A percentile compares a stretch with the other conserved stretches of the same genome.
Conservation (phyloP, 2,888 invertebrate genomes). For the Eupeodes latifasciatus region DNA sequence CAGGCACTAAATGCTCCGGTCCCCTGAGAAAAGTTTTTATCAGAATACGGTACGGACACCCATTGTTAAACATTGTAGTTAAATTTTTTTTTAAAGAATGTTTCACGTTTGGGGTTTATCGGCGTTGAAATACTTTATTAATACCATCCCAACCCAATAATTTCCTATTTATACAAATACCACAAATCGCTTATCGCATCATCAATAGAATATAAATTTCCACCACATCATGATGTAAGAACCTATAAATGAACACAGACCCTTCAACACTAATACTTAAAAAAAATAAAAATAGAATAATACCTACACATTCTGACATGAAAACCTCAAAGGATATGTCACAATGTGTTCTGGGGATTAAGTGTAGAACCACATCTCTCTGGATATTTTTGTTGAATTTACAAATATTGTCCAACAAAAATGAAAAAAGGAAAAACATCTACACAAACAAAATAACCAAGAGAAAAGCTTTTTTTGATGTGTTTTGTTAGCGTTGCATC, state of each 20-base stretch:
- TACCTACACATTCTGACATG: slow-evolving; percentile 28
- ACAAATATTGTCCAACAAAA: slow-evolving; percentile 27
- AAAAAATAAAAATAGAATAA: no score
- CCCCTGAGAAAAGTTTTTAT: no score
- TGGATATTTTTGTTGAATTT: slow-evolving; percentile 66
- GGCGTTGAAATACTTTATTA: background rate
- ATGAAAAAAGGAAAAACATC: background rate
- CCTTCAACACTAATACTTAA: background rate
- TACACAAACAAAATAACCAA: slow-evolving; percentile 20
- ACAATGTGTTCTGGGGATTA: slow-evolving; percentile 63
- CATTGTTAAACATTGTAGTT: no score
- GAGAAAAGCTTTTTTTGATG: slow-evolving; percentile 52
- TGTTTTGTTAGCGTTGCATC: slow-evolving; percentile 67
- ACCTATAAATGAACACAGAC: slow-evolving; percentile 18
- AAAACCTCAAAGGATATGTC: slow-evolving; percentile 34
- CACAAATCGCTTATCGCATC: background rate
- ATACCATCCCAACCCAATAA: background rate
- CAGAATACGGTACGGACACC: no score
- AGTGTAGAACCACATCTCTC: slow-evolving; percentile 33
- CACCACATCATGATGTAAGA: slow-evolving; percentile 22
- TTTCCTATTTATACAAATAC: background rate
- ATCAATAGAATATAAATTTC: slow-evolving; percentile 18
- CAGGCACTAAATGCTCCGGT: no score
- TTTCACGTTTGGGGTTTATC: no score
- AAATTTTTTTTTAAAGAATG: no score